Base-by-base conservation (phyloP, 2,888 invertebrate species). In the Mactromeris polynyma region DNA sequence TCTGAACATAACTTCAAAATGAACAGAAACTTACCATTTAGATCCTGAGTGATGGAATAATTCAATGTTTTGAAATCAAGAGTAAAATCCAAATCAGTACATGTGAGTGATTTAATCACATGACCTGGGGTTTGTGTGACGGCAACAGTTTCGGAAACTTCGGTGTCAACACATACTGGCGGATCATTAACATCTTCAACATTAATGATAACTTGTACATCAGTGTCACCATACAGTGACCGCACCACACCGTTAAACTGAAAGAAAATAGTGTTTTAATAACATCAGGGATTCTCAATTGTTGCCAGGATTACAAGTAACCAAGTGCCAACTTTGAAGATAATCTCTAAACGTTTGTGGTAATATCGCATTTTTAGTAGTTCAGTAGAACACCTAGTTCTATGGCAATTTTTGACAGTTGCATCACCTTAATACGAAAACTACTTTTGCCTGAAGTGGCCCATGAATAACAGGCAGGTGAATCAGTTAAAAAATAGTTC, bases 161-260 rank as follows among this genome's bases (percentile, higher is more conserved):
- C 38, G 3, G 42, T 19, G 3, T 31, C 31, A 4, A n/a, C 6
- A 83, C 90, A 90, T 9, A 4, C n/a, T 19, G 91, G 91, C 0
- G 86, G 81, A 36, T 92, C 90, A 83, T 92, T 92, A 14, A 82
- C 79, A 79, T 92, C 90, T 58, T 58, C 85, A 7, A 92, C 89
- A 17, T 64, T 84, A 1, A 90, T 58, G 4, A 26, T 36, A 26
- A 90, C 42, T 33, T 64, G 51, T 38, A 92, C 36, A 31, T 80
- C 19, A 11, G 69, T 85, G 11, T 78, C 69, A 31, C 91, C 91
- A 51, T 89, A 92, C 2, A 81, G 54, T 7, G 91, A 92, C 0
- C 51, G 21, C 9, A 81, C 89, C 21, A 33, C 51, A 31, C 80
- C 46, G 38, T 36, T 81, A 38, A 92, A 46, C 91, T 92, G 64